phyloP scores from a whole-genome alignment of 2,113 vertebrate species.

The Oncorhynchus kisutch region DNA sequence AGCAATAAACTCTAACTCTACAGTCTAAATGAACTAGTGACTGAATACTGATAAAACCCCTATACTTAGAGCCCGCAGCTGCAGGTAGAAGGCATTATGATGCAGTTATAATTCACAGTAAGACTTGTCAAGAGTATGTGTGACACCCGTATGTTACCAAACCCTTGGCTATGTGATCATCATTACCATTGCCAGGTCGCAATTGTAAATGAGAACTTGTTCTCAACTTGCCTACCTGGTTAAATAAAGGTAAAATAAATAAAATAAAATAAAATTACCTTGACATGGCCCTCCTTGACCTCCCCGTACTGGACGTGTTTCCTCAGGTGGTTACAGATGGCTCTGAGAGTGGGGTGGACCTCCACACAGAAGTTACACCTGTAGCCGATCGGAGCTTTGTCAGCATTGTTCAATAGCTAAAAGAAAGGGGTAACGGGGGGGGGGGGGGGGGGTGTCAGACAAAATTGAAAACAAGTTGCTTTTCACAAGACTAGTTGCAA shows the following conservation, averaged over 20 bases:
- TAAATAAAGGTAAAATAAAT: no score
- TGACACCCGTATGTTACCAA: no score
- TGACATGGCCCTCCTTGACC: slow-evolving; percentile 76
- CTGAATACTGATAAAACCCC: background rate
- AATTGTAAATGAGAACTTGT: no score
- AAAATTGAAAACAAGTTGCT: background rate
- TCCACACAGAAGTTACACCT: slow-evolving; percentile 97
- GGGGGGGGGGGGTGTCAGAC: background rate
- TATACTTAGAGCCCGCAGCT: background rate
- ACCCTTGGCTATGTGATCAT: slow-evolving; percentile 3
- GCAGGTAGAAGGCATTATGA: background rate
- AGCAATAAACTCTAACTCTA: background rate
- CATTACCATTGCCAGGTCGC: no score
- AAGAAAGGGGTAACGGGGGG: background rate
- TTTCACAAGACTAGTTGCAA: background rate
- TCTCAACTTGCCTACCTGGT: no score
- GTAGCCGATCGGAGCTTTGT: slow-evolving; percentile 82
- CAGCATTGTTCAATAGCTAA: slow-evolving; percentile 53
- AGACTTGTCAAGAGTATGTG: no score
- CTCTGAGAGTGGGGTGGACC: slow-evolving; percentile 92
- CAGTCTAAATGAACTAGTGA: background rate
- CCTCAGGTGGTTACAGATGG: slow-evolving; percentile 97
- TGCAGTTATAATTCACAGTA: background rate
- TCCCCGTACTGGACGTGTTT: slow-evolving; percentile 96
- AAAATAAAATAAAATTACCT: no score